These are phyloP conservation scores for Cataglyphis rosenhaueri DNA, from an alignment of 2,888 invertebrate species.

Conservation along the genomic window DNA sequence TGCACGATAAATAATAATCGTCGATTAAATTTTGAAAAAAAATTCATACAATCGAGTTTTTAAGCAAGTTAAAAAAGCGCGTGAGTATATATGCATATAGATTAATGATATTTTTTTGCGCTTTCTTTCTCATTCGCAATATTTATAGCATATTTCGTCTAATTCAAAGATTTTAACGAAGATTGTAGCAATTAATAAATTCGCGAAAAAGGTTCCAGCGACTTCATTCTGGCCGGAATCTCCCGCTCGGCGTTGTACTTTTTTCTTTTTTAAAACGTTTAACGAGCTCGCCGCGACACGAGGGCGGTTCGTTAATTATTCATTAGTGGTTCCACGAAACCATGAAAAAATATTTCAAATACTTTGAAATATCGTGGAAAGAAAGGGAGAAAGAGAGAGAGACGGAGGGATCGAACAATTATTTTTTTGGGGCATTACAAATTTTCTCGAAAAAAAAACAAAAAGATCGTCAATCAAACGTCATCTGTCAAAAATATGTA, in stretches of 20 bases:
- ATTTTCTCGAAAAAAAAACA: not conserved
- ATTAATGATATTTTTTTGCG: not conserved
- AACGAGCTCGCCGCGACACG: constrained; percentile 67
- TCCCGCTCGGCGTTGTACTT: constrained; percentile 36
- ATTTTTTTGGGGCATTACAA: constrained; percentile 6
- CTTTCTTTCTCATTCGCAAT: not conserved
- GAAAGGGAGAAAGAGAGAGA: not conserved
- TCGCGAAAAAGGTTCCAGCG: not conserved
- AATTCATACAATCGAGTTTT: not conserved
- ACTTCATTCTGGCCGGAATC: not conserved
- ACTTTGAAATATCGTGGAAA: not conserved
- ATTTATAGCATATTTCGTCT: no score
- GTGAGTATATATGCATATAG: not conserved
- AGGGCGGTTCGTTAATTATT: constrained; percentile 71
- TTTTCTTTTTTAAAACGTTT: constrained; percentile 68
- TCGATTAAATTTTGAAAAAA: not conserved
- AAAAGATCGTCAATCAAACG: not conserved
- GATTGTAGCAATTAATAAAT: not conserved
- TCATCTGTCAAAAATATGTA: not conserved
- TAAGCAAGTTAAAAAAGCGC: not conserved
- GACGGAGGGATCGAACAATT: not conserved
- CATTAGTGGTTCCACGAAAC: constrained; percentile 68
- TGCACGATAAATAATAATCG: not conserved
- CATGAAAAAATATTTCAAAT: not conserved
- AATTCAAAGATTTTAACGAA: not conserved